Evolutionary conservation across 1,140 invertebrate genomes (phyloP).

Genomic region (Rhynchophorus ferrugineus): DNA sequence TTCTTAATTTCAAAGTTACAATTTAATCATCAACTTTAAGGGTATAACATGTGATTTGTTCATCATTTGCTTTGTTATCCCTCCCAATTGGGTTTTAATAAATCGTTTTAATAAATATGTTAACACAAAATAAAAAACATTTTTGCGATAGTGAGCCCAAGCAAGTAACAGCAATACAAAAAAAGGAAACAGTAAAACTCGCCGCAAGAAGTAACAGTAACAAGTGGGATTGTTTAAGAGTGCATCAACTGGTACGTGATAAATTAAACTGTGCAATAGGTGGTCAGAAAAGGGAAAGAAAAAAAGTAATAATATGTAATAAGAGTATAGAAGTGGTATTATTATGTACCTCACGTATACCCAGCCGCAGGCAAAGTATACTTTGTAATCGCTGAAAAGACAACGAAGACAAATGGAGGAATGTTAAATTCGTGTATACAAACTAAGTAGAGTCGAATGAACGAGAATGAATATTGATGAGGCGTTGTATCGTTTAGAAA

Average conservation of each 20-base stretch:
- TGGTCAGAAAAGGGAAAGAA: slow-evolving; percentile 15
- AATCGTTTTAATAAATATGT: no score
- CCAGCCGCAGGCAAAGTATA: slow-evolving; percentile 74
- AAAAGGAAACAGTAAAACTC: no score
- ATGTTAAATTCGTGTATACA: slow-evolving; percentile 15
- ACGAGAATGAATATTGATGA: slow-evolving; percentile 15
- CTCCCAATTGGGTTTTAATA: no score
- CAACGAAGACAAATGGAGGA: slow-evolving; percentile 27
- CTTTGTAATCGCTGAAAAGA: slow-evolving; percentile 62
- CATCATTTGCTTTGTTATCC: no score
- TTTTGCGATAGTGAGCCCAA: no score
- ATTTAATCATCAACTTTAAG: no score
- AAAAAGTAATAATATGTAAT: slow-evolving; percentile 15
- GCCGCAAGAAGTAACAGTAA: no score
- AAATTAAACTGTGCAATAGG: slow-evolving; percentile 17
- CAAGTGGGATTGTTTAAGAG: no score
- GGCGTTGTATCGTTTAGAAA: neutral
- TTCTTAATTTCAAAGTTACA: no score
- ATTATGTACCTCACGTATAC: slow-evolving; percentile 62
- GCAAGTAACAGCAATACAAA: no score
- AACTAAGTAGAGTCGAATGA: slow-evolving; percentile 4
- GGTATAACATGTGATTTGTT: no score
- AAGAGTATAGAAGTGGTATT: slow-evolving; percentile 13
- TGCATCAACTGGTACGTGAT: slow-evolving; percentile 1
- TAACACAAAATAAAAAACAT: no score